Evolutionary conservation across 92 coral and sea anemone genomes (phyloP).

Genomic region (Epizoanthus fatuus): DNA sequence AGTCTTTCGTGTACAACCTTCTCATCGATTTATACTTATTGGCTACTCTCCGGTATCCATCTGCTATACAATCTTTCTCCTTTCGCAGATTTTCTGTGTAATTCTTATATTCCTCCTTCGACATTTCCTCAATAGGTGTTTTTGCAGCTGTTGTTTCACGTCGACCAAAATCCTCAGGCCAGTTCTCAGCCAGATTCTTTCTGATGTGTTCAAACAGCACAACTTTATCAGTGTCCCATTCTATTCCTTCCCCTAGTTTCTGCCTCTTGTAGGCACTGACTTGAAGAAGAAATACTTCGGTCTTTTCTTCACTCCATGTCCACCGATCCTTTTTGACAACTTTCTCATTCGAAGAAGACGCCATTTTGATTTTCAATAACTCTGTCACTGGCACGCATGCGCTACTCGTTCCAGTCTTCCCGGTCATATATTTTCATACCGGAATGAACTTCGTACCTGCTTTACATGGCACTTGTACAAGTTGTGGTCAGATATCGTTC

Average conservation of each 20-base stretch:
- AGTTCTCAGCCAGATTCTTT: conserved; percentile 16
- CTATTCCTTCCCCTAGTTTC: conserved; percentile 53
- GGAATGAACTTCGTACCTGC: too few species aligned
- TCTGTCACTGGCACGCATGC: background rate
- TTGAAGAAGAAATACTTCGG: conserved; percentile 27
- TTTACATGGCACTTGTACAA: too few species aligned
- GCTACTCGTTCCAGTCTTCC: background rate
- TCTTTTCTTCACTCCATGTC: conserved; percentile 60
- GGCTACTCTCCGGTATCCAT: conserved; percentile 53
- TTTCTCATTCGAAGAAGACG: conserved; percentile 5
- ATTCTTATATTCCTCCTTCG: conserved; percentile 30
- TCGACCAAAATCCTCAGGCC: too few species aligned
- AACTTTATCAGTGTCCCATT: conserved; percentile 66
- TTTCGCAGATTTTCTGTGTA: background rate
- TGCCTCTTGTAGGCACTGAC: conserved; percentile 37
- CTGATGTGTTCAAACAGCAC: conserved; percentile 54
- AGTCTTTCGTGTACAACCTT: conserved; percentile 32
- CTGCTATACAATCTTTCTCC: conserved; percentile 25
- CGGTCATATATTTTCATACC: background rate
- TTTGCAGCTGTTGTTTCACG: conserved; percentile 11
- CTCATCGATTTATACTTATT: conserved; percentile 38
- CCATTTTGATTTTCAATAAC: background rate
- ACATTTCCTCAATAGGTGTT: conserved; percentile 8
- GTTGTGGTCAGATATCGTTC: too few species aligned
- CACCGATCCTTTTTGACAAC: conserved; percentile 18